Base-by-base conservation (phyloP, 1,140 invertebrate genomes). In the Brachionus sp. region DNA sequence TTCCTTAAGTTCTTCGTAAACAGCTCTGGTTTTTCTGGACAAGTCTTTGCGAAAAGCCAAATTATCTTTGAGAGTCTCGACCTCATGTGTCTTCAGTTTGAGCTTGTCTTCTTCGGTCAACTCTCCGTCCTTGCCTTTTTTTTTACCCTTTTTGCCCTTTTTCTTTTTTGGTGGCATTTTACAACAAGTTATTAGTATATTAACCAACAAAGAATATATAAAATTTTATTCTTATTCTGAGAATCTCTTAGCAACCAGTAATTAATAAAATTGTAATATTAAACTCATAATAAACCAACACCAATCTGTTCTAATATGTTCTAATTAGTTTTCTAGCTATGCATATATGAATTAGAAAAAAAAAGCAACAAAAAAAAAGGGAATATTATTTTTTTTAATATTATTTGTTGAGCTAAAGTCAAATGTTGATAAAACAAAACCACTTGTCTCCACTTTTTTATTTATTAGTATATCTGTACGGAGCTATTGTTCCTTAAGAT, bases 151-250 rank as follows among this genome's bases (percentile, higher is more conserved):
- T 25, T 80, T 80, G 6, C 62, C 62, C 62, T 66, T 66, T 19
- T 80, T 80, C 35, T 80, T 80, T 35, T 78, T 78, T 0, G 77
- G 77, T 23, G 77, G 77, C 77, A 80, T 80, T 80, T 25, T 62
- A 33, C 1, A 25, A 57, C 16, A 19, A 23, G 50, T 2, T 57
- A 57, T 57, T 57, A 53, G 5, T 16, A 57, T 9, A 57, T 19
- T 19, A 53, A 53, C 50, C 50, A 53, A 57, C 19, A 3, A 3
- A 29, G 29, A 29, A 29, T 2, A 29, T 2, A 29, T 29, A 29
- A 29, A 29, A 29, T n/a, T 29, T 29, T 29, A 29, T 29, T 29
- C 29, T 57, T 19, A 53, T 57, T 57, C 19, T 57, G 19, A 57
- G 9, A 23, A 9, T 57, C 50, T 57, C 50, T 57, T 25, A 57